Base-by-base conservation (phyloP, 2,113 vertebrate genomes). In the Ascaphus truei region DNA sequence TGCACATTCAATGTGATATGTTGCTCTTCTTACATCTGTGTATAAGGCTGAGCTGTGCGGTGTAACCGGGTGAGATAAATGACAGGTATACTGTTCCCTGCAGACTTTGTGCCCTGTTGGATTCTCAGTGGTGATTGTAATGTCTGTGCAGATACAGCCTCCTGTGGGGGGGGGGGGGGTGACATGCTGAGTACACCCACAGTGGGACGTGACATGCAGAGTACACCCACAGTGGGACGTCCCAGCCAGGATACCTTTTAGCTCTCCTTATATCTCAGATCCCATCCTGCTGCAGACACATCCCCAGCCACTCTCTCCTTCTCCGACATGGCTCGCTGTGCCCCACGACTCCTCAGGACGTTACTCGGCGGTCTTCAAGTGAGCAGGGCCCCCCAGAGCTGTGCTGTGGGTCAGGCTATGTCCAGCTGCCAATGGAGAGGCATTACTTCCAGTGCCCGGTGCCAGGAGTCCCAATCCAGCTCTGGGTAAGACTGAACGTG, bases 401-500 rank as follows among this genome's bases (percentile, higher is more conserved):
- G 30, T 48, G 9, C 41, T 13, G 13, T 13, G 23, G 26, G 29
- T 7, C 27, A 18, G 20, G 15, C 6, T 4, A 25, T 27, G 4
- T 2, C 29, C 2, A 20, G 12, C 9, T 18, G 5, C 22, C 3
- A 25, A 10, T 3, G 1, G 7, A 68, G 53, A 15, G 7, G 39
- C 10, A 25, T 68, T 30, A 27, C 41, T 5, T 47, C 41, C 15
- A 58, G 53, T 7, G 29, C 65, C 9, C 25, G 15, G 34, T 33
- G 13, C 41, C 29, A 48, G 16, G 53, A 68, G 30, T 18, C 26
- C 50, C 23, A 30, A 16, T 41, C 36, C 18, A 57, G 18, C 27
- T 31, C 15, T 47, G 53, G 64, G 64, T 68, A 48, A 68, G 37
- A 7, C 5, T n/a, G n/a, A n/a, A n/a, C n/a, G n/a, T n/a, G n/a